phyloP scores from a whole-genome alignment of 2,797 vertebrate species.

The Danio aesculapii region DNA sequence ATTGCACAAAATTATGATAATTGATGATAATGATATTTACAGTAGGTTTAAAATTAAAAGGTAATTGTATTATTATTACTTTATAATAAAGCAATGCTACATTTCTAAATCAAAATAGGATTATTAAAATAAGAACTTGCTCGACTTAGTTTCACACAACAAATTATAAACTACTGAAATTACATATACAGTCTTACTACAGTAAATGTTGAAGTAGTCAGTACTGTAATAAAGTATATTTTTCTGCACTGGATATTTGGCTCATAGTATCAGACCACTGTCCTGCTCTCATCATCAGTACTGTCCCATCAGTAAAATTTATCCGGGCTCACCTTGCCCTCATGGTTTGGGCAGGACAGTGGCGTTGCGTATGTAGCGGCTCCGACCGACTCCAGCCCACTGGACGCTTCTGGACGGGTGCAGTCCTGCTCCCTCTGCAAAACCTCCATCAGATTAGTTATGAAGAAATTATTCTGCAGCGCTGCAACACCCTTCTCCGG shows the following conservation, averaged over 20 bases:
- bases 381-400: constrained; percentile 83
- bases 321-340: constrained; percentile 86
- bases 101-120: background rate
- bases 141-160: background rate
- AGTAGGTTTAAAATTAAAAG: too few species aligned
- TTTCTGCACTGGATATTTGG: background rate
- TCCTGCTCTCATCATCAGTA: background rate
- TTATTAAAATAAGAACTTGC: background rate
- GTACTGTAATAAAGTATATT: background rate
- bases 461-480: constrained; percentile 96
- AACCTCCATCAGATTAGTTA: constrained; percentile 96
- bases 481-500: constrained; percentile 93
- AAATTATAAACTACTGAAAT: background rate
- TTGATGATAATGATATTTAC: too few species aligned
- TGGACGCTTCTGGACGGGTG: constrained; percentile 78
- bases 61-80: too few species aligned
- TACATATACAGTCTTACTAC: background rate
- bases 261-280: background rate
- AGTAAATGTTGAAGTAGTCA: too few species aligned
- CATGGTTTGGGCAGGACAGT: constrained; percentile 94
- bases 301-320: background rate
- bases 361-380: constrained; percentile 85
- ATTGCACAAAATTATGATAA: too few species aligned
- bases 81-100: too few species aligned
- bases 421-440: constrained; percentile 89